Conservation (phyloP, 2,888 invertebrate species). For the Cryptocephalus primarius region DNA sequence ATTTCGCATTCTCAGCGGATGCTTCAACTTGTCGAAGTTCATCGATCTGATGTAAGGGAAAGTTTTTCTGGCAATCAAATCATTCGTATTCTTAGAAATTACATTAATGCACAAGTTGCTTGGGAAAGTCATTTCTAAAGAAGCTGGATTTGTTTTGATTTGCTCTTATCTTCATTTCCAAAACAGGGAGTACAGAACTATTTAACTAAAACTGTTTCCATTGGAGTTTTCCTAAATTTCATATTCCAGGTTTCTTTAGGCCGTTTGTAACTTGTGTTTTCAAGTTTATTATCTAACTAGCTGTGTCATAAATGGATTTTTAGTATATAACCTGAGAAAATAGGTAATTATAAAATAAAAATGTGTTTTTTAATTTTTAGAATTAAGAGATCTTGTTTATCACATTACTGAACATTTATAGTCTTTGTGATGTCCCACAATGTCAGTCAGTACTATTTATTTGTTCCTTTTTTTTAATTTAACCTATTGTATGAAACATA, state of each 20-base stretch:
- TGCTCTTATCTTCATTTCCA: too few relatives aligned
- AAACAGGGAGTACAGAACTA: too few relatives aligned
- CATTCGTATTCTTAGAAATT: not conserved
- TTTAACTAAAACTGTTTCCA: too few relatives aligned
- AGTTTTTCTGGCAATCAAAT: not conserved
- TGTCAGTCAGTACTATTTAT: conserved; percentile 13
- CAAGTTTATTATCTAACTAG: conserved; percentile 18
- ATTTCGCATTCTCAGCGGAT: conserved; percentile 15
- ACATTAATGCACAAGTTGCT: too few relatives aligned
- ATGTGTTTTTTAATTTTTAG: conserved; percentile 22
- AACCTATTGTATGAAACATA: conserved; percentile 10
- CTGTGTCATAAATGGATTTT: conserved; percentile 8
- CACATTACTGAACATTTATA: conserved; percentile 23
- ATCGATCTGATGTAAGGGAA: conserved; percentile 17
- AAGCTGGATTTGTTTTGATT: too few relatives aligned
- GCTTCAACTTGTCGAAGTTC: conserved; percentile 12
- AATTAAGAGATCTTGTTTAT: conserved; percentile 18
- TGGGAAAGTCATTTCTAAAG: too few relatives aligned
- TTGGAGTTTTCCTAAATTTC: conserved; percentile 3
- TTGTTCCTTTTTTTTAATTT: conserved; percentile 8
- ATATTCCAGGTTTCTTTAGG: not conserved
- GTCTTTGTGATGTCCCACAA: conserved; percentile 19
- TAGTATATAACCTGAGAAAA: too few relatives aligned
- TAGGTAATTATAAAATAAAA: conserved; percentile 13
- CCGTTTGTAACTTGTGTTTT: too few relatives aligned